phyloP scores from a whole-genome alignment of 2,888 invertebrate species.

The Oscheius sp. region DNA sequence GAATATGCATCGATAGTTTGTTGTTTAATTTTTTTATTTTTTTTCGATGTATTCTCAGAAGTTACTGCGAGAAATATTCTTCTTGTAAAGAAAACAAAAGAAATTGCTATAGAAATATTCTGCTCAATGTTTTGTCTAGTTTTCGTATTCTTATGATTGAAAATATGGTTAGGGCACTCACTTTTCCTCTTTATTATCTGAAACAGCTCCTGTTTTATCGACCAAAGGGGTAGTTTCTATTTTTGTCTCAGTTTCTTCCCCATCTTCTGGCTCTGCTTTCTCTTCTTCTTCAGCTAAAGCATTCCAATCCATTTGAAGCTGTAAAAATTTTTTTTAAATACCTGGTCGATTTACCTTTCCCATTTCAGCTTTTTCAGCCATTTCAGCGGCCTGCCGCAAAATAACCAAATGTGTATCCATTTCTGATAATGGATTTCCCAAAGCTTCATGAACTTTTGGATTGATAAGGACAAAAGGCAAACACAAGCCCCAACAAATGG shows the following conservation, averaged over 20 bases:
- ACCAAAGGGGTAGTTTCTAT: constrained; percentile 26
- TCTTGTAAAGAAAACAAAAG: not conserved
- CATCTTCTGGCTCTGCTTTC: constrained; percentile 11
- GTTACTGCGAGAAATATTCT: too few species aligned
- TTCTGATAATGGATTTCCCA: constrained; percentile 43
- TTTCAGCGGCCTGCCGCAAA: constrained; percentile 50
- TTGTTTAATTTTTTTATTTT: too few species aligned
- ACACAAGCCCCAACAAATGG: constrained; percentile 65
- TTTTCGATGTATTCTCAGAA: not conserved
- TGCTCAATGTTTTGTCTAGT: not conserved
- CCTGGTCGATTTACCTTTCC: constrained; percentile 34
- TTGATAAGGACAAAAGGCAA: constrained; percentile 62
- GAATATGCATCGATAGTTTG: too few species aligned
- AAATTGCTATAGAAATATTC: too few species aligned
- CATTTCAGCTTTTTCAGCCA: constrained; percentile 45
- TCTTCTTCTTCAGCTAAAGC: constrained; percentile 36
- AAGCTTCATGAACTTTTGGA: constrained; percentile 47
- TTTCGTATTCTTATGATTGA: not conserved
- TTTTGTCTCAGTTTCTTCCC: constrained; percentile 12
- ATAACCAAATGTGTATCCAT: constrained; percentile 57
- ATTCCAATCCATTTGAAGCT: constrained; percentile 35
- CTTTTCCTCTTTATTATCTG: constrained; percentile 18
- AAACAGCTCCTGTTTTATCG: not conserved
- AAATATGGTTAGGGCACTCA: not conserved
- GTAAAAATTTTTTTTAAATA: not conserved